Percentiles rank a stretch among this genome's conserved stretches.
These are phyloP conservation scores for Ceratoteleas bidentatus DNA, from an alignment of 1,140 invertebrate genomes.

Conservation along the genomic window DNA sequence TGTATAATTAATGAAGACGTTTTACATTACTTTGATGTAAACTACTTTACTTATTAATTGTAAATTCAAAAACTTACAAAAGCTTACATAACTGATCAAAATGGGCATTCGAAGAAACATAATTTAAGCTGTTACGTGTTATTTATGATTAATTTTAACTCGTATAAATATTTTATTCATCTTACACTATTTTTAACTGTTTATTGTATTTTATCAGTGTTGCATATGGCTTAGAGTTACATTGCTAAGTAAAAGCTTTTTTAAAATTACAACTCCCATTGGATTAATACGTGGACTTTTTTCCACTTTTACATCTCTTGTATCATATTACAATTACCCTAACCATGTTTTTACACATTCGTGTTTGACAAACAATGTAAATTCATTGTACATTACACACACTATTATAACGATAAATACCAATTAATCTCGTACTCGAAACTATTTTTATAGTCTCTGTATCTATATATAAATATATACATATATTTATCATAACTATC, in stretches of 20 bases:
- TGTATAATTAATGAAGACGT: neutral
- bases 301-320: too few species aligned
- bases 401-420: neutral
- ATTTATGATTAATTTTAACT: neutral
- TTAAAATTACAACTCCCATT: neutral
- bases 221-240: neutral
- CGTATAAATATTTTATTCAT: slow-evolving; percentile 7
- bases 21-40: neutral
- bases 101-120: slow-evolving; percentile 12
- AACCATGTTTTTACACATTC: neutral
- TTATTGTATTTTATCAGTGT: slow-evolving; percentile 6
- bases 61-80: too few species aligned
- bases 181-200: neutral
- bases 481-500: neutral
- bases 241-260: neutral
- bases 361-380: neutral
- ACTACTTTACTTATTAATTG: slow-evolving; percentile 4
- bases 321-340: neutral
- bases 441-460: neutral
- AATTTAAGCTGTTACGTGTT: slow-evolving; percentile 24
- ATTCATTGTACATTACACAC: neutral
- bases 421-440: neutral
- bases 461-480: neutral
- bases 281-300: too few species aligned
- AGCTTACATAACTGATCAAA: neutral